Base-by-base conservation (phyloP, 2,113 vertebrate genomes). In the Coptodon rendalli region DNA sequence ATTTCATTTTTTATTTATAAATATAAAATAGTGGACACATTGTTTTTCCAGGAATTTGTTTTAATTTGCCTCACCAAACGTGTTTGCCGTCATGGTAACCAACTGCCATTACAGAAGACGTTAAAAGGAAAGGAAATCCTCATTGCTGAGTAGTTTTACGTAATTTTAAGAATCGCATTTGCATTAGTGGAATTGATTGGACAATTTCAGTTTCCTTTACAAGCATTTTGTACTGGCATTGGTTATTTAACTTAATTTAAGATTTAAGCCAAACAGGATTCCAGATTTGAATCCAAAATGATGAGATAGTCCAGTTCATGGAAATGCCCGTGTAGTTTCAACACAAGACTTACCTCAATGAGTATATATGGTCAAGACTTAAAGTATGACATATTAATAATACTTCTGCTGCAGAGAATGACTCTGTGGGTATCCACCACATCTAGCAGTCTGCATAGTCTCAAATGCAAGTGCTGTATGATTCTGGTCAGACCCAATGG, bases 401-500 rank as follows among this genome's bases (percentile, higher is more conserved):
- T 68, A 68, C 3, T 61, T 22, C 4, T 56, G 2, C 22, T 56
- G 22, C 11, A 89, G 43, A 85, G 48, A 53, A 50, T 81, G 22
- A 84, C 78, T 83, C 14, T 56, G 13, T 80, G 66, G 66, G 82
- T 86, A 88, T 91, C 92, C 86, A 61, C 79, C 84, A 71, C 82
- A 40, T 94, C 84, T 27, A 31, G 48, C 80, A 59, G 85, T 90
- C 85, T 86, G 82, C 63, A 78, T 54, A 10, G 24, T 6, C 3
- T 87, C 48, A 90, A 93, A 92, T 89, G 83, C 86, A 91, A 93
- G 1, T 31, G 14, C 57, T 85, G 22, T 81, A 38, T 48, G 57
- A 89, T 87, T 84, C 53, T 89, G 79, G 40, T 89, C 71, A 63
- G 34, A 85, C 22, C 9, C 43, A 86, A 82, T 82, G 45, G 83